phyloP scores from a whole-genome alignment of 2,888 invertebrate genomes.

The Amphimallon solstitiale region DNA sequence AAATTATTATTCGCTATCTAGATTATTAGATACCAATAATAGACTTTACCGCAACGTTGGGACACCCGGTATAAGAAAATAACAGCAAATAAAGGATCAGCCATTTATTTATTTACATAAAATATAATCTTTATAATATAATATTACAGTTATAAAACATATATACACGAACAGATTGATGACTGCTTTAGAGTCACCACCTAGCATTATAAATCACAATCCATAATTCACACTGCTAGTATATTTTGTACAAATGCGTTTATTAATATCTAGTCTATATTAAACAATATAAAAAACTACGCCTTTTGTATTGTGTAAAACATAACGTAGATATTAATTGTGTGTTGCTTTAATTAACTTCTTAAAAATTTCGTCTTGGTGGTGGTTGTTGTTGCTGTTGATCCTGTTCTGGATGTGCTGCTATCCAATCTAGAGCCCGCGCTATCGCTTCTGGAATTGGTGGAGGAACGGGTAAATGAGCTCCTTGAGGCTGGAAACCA shows the following conservation, averaged over 20 bases:
- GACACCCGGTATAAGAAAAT: not conserved
- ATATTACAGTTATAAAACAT: not conserved
- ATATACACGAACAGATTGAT: not conserved
- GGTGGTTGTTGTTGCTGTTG: conserved; percentile 35
- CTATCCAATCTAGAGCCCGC: conserved; percentile 74
- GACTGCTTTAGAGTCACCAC: not conserved
- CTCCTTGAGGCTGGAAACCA: conserved; percentile 72
- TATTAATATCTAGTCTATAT: no score
- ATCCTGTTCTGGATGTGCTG: conserved; percentile 65
- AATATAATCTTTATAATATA: not conserved
- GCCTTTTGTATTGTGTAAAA: not conserved
- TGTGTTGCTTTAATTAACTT: not conserved
- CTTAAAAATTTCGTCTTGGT: conserved; percentile 15
- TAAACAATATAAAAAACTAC: no score
- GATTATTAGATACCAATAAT: no score
- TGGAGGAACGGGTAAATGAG: conserved; percentile 65
- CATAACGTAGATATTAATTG: not conserved
- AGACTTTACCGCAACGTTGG: no score
- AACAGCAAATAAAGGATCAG: conserved; percentile 6
- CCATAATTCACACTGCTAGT: not conserved
- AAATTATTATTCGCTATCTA: no score
- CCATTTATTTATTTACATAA: conserved; percentile 22
- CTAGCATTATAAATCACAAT: conserved; percentile 1
- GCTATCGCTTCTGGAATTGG: conserved; percentile 76
- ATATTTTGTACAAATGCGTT: not conserved